phyloP scores from a whole-genome alignment of 1,140 invertebrate genomes.

The Mylabris phalerata region DNA sequence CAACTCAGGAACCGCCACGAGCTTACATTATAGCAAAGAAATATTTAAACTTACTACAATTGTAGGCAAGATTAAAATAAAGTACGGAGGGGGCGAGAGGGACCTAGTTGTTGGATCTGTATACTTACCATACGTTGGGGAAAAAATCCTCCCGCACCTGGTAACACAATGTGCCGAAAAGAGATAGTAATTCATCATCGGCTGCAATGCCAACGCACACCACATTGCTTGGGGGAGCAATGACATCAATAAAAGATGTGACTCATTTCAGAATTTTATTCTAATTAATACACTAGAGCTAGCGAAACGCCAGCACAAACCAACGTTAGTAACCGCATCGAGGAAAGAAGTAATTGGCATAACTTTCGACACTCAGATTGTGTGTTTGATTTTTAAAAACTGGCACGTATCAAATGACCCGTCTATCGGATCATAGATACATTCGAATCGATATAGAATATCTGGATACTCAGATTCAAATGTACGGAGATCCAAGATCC shows the following conservation, averaged over 20 bases:
- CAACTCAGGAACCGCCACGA: neutral
- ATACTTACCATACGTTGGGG: neutral
- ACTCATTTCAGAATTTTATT: conserved; percentile 21
- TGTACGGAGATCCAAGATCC: neutral
- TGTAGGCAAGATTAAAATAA: neutral
- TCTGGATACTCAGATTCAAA: neutral
- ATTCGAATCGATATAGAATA: neutral
- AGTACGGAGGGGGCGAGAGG: neutral
- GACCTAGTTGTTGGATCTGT: neutral
- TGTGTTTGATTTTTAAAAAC: neutral
- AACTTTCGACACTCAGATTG: neutral
- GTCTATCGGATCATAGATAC: neutral
- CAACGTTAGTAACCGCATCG: conserved; percentile 10
- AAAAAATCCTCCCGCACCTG: neutral
- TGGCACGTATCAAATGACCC: neutral
- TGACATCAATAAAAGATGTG: conserved; percentile 23
- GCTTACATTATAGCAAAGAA: neutral
- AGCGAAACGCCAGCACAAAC: conserved; percentile 15
- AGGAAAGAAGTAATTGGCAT: conserved; percentile 9
- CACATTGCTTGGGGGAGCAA: conserved; percentile 25
- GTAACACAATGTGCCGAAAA: neutral
- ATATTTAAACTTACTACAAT: neutral
- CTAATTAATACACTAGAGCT: conserved; percentile 10
- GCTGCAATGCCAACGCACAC: conserved; percentile 29
- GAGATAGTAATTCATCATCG: conserved; percentile 15